Conservation (phyloP, 2,888 invertebrate genomes). For the Rambutsinella grinnellia region DNA sequence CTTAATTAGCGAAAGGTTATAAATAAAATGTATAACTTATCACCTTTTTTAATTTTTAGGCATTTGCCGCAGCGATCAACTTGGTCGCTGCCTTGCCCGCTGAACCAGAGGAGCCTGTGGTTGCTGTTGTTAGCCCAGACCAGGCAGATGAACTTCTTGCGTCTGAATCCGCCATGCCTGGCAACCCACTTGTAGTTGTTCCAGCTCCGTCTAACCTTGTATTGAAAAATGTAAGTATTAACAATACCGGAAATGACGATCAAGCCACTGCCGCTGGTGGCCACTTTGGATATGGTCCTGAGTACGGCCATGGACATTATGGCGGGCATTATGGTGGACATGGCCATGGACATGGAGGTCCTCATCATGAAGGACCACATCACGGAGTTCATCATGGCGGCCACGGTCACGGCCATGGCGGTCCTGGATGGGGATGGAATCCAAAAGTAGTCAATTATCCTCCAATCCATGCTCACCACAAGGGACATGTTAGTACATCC, state of each 20-base stretch:
- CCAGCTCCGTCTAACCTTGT: slow-evolving; percentile 34
- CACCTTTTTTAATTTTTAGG: slow-evolving; percentile 14
- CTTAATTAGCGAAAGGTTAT: too few relatives aligned
- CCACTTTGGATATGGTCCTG: slow-evolving; percentile 46
- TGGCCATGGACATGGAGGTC: not conserved
- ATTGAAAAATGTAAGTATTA: slow-evolving; percentile 13
- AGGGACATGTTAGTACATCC: slow-evolving; percentile 36
- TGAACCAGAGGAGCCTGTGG: slow-evolving; percentile 19
- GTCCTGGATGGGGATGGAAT: slow-evolving; percentile 47
- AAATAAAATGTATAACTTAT: slow-evolving; percentile 1
- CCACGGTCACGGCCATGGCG: not conserved
- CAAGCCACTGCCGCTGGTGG: slow-evolving; percentile 56
- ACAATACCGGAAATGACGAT: slow-evolving; percentile 34
- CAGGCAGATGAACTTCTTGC: slow-evolving; percentile 28
- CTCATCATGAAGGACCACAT: not conserved
- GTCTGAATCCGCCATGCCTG: slow-evolving; percentile 15
- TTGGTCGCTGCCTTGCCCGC: slow-evolving; percentile 12
- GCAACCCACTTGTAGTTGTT: slow-evolving; percentile 32
- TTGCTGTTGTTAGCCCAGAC: slow-evolving; percentile 8
- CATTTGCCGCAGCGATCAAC: slow-evolving; percentile 26
- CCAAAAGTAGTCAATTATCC: slow-evolving; percentile 55
- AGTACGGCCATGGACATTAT: slow-evolving; percentile 16
- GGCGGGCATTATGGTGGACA: not conserved
- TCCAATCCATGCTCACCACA: slow-evolving; percentile 48
- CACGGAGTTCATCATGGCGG: slow-evolving; percentile 21